These are phyloP conservation scores for Drosophila malerkotliana DNA, from an alignment of 1,140 invertebrate genomes.

Conservation along the genomic window DNA sequence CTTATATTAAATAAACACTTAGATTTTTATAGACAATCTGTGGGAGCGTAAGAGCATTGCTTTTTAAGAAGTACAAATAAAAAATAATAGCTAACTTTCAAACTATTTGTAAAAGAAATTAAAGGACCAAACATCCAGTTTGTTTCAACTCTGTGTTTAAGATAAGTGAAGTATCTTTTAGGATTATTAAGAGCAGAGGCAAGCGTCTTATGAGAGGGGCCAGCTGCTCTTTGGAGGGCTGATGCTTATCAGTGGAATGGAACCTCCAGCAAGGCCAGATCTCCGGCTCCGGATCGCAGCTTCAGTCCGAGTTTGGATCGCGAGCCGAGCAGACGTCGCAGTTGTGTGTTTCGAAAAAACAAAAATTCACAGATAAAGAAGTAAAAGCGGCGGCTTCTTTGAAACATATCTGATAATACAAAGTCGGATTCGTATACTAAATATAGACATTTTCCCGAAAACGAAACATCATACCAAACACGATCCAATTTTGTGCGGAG, in stretches of 20 bases:
- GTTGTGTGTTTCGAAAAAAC: conserved; percentile 17
- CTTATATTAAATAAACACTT: conserved; percentile 44
- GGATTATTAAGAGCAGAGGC: conserved; percentile 17
- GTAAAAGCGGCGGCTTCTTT: conserved; percentile 45
- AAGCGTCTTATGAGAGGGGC: conserved; percentile 14
- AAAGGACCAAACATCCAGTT: neutral
- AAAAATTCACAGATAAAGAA: conserved; percentile 43
- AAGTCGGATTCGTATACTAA: conserved; percentile 5
- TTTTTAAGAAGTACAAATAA: conserved; percentile 2
- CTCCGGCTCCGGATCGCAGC: conserved; percentile 30
- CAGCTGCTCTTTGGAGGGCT: conserved; percentile 36
- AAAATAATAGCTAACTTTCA: neutral
- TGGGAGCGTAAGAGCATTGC: conserved; percentile 8
- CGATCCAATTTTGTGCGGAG: conserved; percentile 2
- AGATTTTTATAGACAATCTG: conserved; percentile 40
- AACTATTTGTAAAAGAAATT: neutral
- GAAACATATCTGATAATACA: conserved; percentile 51
- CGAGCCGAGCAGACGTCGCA: conserved; percentile 53
- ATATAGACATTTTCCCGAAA: conserved; percentile 29
- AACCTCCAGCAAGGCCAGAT: conserved; percentile 68
- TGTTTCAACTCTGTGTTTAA: neutral
- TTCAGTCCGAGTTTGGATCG: conserved; percentile 62
- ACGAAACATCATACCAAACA: neutral
- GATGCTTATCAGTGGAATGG: conserved; percentile 57
- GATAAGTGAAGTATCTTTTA: neutral